A percentile compares a stretch with the other conserved stretches of the same genome.
Conservation (phyloP, 2,113 vertebrate genomes). For the Rhynchopsitta pachyrhyncha region DNA sequence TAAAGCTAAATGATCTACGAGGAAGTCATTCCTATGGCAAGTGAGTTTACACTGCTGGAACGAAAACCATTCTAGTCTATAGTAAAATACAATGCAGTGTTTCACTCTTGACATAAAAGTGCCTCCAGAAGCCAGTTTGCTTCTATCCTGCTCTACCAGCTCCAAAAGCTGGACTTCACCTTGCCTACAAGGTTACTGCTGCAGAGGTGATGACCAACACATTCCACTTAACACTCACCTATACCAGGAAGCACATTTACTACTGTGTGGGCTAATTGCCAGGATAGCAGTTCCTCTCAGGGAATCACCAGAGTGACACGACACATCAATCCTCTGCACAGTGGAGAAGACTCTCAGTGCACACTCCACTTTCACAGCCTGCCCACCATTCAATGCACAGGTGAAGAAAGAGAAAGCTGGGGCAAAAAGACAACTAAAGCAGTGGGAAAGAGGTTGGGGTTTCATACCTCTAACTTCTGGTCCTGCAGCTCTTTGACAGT, state of each 20-base stretch:
- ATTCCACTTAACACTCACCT: neutral
- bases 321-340: neutral
- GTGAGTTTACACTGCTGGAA: neutral
- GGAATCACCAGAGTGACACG: neutral
- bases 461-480: neutral
- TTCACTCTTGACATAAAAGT: neutral
- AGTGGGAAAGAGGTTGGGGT: neutral
- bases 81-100: neutral
- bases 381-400: neutral
- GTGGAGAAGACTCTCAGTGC: neutral
- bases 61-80: neutral
- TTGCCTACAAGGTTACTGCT: neutral
- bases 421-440: neutral
- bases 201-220: neutral
- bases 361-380: neutral
- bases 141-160: neutral
- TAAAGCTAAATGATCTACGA: neutral
- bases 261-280: neutral
- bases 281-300: neutral
- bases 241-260: neutral
- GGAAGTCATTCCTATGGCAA: neutral
- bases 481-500: neutral
- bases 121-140: neutral
- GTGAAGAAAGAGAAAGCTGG: neutral
- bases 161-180: neutral